These are phyloP conservation scores for Teleogryllus oceanicus DNA, from an alignment of 2,888 invertebrate species.

Conservation along the genomic window DNA sequence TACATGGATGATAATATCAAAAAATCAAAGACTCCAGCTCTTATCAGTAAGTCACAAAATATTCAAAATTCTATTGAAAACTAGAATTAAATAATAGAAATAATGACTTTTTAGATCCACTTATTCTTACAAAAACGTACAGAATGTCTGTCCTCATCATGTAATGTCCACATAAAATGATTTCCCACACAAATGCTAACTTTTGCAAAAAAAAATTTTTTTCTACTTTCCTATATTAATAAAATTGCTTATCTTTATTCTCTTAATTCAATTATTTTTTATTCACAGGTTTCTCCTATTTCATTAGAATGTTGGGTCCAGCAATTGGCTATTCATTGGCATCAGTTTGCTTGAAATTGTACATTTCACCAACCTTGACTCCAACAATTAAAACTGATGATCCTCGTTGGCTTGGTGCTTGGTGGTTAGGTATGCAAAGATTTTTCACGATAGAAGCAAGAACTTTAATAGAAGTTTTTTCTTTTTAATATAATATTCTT, in stretches of 20 bases:
- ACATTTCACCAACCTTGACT: slow-evolving; percentile 61
- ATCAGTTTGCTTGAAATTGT: slow-evolving; percentile 61
- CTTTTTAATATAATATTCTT: no score
- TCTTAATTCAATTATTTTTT: slow-evolving; percentile 31
- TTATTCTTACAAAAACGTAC: no score
- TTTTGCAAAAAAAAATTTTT: background rate
- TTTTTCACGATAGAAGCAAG: no score
- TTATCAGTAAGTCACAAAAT: slow-evolving; percentile 56
- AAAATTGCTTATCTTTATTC: background rate
- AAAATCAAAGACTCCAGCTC: slow-evolving; percentile 66
- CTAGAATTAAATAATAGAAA: no score
- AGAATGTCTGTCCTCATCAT: no score
- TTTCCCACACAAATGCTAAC: no score
- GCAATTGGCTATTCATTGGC: slow-evolving; percentile 65
- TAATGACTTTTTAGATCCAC: no score
- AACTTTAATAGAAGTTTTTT: no score
- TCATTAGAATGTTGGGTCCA: slow-evolving; percentile 65
- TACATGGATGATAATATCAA: slow-evolving; percentile 77
- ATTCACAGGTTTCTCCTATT: slow-evolving; percentile 59
- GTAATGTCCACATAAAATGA: no score
- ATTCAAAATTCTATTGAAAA: no score
- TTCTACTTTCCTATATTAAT: background rate
- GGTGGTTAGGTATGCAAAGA: slow-evolving; percentile 61
- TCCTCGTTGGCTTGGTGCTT: slow-evolving; percentile 78
- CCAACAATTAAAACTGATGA: slow-evolving; percentile 64